Conservation (phyloP, 2,113 vertebrate species). For the Chaenogobius annularis region DNA sequence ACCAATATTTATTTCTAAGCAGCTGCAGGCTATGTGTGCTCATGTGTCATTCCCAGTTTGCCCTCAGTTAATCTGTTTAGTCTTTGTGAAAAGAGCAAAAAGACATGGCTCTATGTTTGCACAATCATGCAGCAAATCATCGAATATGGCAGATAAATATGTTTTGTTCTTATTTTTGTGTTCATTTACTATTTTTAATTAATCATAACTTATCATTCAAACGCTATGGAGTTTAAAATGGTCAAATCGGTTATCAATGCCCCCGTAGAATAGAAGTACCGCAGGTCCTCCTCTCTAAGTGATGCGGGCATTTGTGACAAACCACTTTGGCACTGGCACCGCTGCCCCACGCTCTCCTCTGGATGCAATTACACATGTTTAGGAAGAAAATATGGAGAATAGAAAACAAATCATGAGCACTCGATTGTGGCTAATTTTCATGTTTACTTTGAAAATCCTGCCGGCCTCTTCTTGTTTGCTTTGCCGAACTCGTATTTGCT, state of each 20-base stretch:
- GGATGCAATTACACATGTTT: constrained; percentile 70
- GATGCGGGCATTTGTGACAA: constrained; percentile 36
- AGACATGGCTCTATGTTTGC: too few relatives aligned
- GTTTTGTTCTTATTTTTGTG: too few relatives aligned
- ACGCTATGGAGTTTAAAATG: too few relatives aligned
- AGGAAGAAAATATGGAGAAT: constrained; percentile 73
- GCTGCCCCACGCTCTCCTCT: constrained; percentile 47
- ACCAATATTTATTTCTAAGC: too few relatives aligned
- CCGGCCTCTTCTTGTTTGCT: constrained; percentile 49
- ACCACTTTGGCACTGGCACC: constrained; percentile 42
- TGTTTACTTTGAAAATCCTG: constrained; percentile 59
- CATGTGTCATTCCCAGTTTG: too few relatives aligned
- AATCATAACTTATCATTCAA: too few relatives aligned
- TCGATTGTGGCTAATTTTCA: constrained; percentile 64
- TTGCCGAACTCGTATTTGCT: constrained; percentile 39
- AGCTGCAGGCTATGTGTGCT: too few relatives aligned
- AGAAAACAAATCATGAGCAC: constrained; percentile 63
- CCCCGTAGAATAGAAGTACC: not conserved
- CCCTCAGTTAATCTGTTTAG: too few relatives aligned
- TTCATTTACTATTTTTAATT: too few relatives aligned
- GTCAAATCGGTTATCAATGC: not conserved
- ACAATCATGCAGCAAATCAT: too few relatives aligned
- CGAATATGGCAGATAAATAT: too few relatives aligned
- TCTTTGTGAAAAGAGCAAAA: too few relatives aligned
- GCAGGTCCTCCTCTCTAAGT: constrained; percentile 23